Percentiles rank a stretch among this genome's conserved stretches.
Conservation (phyloP, 2,113 vertebrate species). For the Leucoraja erinaceus region DNA sequence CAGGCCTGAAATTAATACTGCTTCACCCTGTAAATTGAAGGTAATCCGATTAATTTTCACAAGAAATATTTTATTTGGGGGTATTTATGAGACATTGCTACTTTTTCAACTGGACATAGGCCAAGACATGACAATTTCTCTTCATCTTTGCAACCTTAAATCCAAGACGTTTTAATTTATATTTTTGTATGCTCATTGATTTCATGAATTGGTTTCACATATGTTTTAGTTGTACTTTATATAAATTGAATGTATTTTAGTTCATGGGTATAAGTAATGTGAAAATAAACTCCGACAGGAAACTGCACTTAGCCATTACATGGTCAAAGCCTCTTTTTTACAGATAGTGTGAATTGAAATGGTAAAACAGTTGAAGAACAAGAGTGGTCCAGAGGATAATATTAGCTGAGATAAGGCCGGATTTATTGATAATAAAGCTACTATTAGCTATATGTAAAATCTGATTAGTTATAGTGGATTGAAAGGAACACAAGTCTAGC, state of each 20-base stretch:
- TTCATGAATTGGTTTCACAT: neutral
- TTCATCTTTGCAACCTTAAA: neutral
- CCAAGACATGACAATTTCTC: neutral
- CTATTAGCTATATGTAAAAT: neutral
- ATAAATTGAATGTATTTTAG: neutral
- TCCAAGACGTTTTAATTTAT: neutral
- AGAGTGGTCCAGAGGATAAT: neutral
- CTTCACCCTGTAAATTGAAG: neutral
- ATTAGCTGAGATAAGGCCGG: neutral
- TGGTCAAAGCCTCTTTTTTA: neutral
- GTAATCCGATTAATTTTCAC: neutral
- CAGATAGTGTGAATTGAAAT: neutral
- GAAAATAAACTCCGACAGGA: neutral
- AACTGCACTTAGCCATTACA: constrained; percentile 3
- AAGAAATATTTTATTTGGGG: neutral
- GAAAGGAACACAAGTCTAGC: neutral
- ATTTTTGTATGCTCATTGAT: neutral
- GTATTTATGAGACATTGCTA: neutral
- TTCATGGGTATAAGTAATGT: neutral
- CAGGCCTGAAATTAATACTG: neutral
- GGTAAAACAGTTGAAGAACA: neutral
- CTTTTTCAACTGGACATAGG: neutral
- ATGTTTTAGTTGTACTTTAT: neutral
- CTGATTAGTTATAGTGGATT: neutral
- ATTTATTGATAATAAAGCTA: neutral